Evolutionary conservation across 2,888 invertebrate species (phyloP), one percentile per base, ranked within the genome.

Genomic region (Drosophila neoperkinsi): DNA sequence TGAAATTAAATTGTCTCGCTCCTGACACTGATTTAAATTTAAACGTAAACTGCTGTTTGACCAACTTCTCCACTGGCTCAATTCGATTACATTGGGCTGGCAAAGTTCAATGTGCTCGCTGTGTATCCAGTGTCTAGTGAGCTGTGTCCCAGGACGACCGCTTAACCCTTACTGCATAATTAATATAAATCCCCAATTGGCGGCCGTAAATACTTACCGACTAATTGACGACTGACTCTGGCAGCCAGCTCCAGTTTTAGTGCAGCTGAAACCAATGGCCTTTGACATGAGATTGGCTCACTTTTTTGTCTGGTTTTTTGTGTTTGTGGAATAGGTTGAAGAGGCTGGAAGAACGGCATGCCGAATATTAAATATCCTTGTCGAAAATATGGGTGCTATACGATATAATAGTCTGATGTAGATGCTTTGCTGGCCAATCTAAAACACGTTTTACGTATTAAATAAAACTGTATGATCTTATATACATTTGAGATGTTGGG

Each of bases 71-170:
- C 11, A 18, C 36, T 7, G 28, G 13, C 38, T 50, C 11, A 53
- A 41, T 41, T 38, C 38, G 56, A n/a, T 56, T 36, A 13, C 55
- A 28, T 11, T 56, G 50, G 34, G 16, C 46, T 46, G 46, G 53
- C 65, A 76, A 85, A 90, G 85, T 90, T 85, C 85, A 85, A 84
- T 85, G 90, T 57, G 75, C 85, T 43, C 30, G 61, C 57, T 52
- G 33, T 36, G 61, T 57, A 36, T 41, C 55, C 63, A n/a, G 51
- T 13, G 51, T 30, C 51, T 6, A 30, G 33, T 46, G 25, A 16
- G 51, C 31, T 63, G 10, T 56, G 58, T 79, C 77, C 85, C 88
- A 57, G 72, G 69, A 65, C 68, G 63, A 56, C 70, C 78, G 69
- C 62, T 60, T 68, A 71, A 84, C 56, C 79, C 84, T 64, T 58